Conservation (phyloP, 2,113 vertebrate species). For the Solenodon paradoxus region DNA sequence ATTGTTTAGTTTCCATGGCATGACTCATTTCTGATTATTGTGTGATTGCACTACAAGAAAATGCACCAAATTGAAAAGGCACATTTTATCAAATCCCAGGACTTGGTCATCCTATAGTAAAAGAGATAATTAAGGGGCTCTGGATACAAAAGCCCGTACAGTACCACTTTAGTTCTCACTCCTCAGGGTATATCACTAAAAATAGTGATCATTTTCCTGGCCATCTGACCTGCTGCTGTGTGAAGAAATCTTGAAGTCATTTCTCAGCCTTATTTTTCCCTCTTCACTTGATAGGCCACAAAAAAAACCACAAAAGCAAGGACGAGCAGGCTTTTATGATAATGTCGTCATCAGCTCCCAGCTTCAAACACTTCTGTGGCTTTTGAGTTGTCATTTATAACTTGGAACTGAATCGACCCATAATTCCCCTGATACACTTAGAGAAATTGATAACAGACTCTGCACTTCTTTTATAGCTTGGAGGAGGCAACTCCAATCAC, state of each 20-base stretch:
- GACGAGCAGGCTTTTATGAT: slow-evolving; percentile 86
- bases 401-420: slow-evolving; percentile 87
- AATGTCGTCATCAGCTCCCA: slow-evolving; percentile 86
- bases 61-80: not conserved
- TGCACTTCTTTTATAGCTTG: slow-evolving; percentile 83
- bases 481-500: slow-evolving; percentile 86
- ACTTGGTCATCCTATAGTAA: slow-evolving; percentile 1
- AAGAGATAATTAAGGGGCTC: slow-evolving; percentile 62
- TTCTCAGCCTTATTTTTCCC: slow-evolving; percentile 82
- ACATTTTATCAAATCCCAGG: slow-evolving; percentile 11
- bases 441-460: slow-evolving; percentile 94
- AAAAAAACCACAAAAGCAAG: slow-evolving; percentile 81
- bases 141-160: slow-evolving; percentile 66
- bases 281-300: slow-evolving; percentile 81
- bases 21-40: slow-evolving; percentile 52
- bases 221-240: slow-evolving; percentile 82
- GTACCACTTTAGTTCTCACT: slow-evolving; percentile 66
- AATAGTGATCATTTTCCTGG: slow-evolving; percentile 82
- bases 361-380: slow-evolving; percentile 90
- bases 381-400: slow-evolving; percentile 95
- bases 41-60: slow-evolving; percentile 46
- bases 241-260: slow-evolving; percentile 85
- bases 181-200: slow-evolving; percentile 78
- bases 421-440: slow-evolving; percentile 88
- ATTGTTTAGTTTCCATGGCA: slow-evolving; percentile 40